Conservation (phyloP, 2,113 vertebrate genomes). For the Prinia subflava region DNA sequence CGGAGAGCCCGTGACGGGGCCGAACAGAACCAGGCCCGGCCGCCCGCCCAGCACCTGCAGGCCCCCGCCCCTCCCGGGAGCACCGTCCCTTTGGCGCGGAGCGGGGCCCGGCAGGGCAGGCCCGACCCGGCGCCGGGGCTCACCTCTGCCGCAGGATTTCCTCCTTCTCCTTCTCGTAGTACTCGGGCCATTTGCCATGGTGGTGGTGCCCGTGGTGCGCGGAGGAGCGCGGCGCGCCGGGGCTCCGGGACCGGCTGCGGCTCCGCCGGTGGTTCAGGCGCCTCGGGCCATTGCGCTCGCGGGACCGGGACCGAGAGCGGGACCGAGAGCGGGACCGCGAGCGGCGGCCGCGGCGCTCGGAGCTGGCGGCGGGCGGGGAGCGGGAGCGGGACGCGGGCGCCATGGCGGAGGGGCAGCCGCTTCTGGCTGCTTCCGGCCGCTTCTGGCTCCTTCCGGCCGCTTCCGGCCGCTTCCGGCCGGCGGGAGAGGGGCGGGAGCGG, state of each 20-base stretch:
- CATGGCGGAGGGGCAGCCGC: too few species aligned
- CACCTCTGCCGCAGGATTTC: constrained; percentile 86
- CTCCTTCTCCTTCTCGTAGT: constrained; percentile 82
- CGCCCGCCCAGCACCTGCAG: not conserved
- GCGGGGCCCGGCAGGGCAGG: not conserved
- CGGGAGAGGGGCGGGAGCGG: too few species aligned
- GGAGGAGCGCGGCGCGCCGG: constrained; percentile 66
- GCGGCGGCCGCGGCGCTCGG: not conserved
- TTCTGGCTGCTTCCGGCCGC: too few species aligned
- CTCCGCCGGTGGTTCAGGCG: constrained; percentile 39
- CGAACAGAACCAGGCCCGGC: not conserved
- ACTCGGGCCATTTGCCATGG: constrained; percentile 77
- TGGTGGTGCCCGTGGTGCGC: constrained; percentile 73
- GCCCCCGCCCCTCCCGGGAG: too few species aligned
- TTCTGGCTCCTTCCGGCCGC: too few species aligned
- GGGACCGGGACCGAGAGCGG: too few species aligned
- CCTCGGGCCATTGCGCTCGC: constrained; percentile 47
- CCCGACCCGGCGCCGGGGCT: not conserved
- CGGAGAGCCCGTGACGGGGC: not conserved
- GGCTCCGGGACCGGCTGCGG: constrained; percentile 60
- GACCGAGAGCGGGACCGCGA: not conserved
- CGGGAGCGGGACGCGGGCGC: not conserved
- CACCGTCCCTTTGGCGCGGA: not conserved
- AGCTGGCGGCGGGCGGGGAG: too few species aligned
- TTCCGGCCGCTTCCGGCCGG: too few species aligned